These are phyloP conservation scores for Drosophila rhopaloa DNA, from an alignment of 1,140 invertebrate species.

Conservation along the genomic window DNA sequence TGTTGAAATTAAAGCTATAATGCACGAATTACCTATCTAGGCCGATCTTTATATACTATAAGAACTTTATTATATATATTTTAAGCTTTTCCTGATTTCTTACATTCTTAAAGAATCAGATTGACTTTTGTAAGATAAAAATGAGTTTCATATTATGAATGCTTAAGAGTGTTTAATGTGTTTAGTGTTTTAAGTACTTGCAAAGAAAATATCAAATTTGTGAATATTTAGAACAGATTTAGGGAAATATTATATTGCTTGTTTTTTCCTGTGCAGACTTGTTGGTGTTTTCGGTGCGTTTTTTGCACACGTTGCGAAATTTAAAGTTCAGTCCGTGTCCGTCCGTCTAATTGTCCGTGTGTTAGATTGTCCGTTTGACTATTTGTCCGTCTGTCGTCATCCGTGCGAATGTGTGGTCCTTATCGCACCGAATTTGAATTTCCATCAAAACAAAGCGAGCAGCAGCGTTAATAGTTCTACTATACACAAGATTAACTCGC, in stretches of 20 bases:
- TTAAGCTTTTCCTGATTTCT: too few relatives aligned
- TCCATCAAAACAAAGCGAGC: constrained; percentile 53
- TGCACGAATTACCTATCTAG: too few relatives aligned
- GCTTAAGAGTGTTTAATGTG: too few relatives aligned
- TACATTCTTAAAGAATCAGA: too few relatives aligned
- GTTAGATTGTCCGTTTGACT: constrained; percentile 2
- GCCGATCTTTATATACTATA: too few relatives aligned
- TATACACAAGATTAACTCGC: constrained; percentile 34
- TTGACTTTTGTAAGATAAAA: too few relatives aligned
- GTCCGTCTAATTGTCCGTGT: background rate
- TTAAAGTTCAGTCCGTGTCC: constrained; percentile 17
- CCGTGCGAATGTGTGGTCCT: constrained; percentile 59
- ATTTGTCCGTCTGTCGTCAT: constrained; percentile 18
- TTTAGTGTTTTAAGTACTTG: too few relatives aligned
- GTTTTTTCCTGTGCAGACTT: constrained; percentile 23
- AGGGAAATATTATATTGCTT: background rate
- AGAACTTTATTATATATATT: too few relatives aligned
- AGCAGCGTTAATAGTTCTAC: constrained; percentile 36
- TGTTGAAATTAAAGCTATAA: too few relatives aligned
- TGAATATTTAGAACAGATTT: too few relatives aligned
- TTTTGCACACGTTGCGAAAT: constrained; percentile 67
- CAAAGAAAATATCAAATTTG: too few relatives aligned
- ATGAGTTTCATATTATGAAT: too few relatives aligned
- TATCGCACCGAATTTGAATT: constrained; percentile 56
- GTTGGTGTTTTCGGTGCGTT: constrained; percentile 26